Evolutionary conservation across 2,113 vertebrate species (phyloP).

Genomic region (Pagrus major): DNA sequence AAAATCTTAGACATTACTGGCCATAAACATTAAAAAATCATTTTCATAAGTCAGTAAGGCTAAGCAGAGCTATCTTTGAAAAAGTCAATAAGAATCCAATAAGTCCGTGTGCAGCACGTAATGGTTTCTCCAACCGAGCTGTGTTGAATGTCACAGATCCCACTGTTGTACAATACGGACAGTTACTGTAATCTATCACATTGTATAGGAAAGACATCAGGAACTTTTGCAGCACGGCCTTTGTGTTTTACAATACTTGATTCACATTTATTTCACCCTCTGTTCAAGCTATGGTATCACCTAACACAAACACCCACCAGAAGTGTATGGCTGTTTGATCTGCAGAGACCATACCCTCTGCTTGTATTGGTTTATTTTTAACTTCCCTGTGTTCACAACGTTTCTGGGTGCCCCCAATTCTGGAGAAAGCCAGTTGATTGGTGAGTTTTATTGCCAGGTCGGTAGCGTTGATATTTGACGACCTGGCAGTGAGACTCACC

Average conservation of each 20-base stretch:
- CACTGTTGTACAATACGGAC: not conserved
- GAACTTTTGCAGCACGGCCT: not conserved
- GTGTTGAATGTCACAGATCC: not conserved
- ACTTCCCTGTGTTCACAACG: no score
- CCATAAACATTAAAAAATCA: not conserved
- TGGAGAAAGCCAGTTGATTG: no score
- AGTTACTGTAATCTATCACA: not conserved
- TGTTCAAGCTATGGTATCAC: not conserved
- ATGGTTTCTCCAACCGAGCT: not conserved
- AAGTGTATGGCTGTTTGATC: no score
- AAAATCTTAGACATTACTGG: not conserved
- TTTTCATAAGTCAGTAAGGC: not conserved
- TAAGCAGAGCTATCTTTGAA: not conserved
- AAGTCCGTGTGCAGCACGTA: not conserved
- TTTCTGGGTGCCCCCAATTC: no score
- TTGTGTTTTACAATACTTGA: not conserved
- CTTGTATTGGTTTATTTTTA: no score
- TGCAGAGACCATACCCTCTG: no score
- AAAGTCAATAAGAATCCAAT: not conserved
- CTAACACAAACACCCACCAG: no score
- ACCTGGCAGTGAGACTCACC: no score
- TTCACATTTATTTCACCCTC: no score
- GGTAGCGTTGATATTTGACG: no score
- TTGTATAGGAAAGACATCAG: not conserved
- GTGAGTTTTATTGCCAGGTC: no score